These are phyloP conservation scores for Cryptomyrus ogoouensis DNA, from an alignment of 2,113 vertebrate genomes.

Conservation along the genomic window DNA sequence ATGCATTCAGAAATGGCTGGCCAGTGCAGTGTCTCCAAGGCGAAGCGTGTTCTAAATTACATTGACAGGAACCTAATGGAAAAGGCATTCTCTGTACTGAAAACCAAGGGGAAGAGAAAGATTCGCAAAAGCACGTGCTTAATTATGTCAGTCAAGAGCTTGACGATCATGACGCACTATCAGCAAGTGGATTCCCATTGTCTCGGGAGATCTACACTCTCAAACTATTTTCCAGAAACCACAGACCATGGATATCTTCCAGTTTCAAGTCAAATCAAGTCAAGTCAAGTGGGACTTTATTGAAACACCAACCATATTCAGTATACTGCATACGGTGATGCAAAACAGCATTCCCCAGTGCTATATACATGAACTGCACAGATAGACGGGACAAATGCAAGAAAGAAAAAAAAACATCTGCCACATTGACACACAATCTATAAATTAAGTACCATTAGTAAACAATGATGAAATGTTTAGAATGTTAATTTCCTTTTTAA, in stretches of 20 bases:
- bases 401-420: background rate
- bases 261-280: background rate
- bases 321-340: background rate
- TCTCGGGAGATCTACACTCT: slow-evolving; percentile 39
- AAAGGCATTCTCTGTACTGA: background rate
- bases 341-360: background rate
- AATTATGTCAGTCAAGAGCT: background rate
- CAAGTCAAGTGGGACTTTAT: background rate
- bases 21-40: background rate
- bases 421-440: too few relatives aligned
- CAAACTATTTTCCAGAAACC: slow-evolving; percentile 43
- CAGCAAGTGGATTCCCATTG: slow-evolving; percentile 34
- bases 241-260: slow-evolving; percentile 45
- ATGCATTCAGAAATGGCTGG: background rate
- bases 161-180: background rate
- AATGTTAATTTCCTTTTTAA: background rate
- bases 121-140: background rate
- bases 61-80: background rate
- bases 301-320: background rate
- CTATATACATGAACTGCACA: background rate
- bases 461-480: background rate
- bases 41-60: slow-evolving; percentile 7
- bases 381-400: background rate
- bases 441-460: background rate
- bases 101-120: background rate